Evolutionary conservation across 2,797 vertebrate genomes (phyloP).

Genomic region (Notamacropus eugenii): DNA sequence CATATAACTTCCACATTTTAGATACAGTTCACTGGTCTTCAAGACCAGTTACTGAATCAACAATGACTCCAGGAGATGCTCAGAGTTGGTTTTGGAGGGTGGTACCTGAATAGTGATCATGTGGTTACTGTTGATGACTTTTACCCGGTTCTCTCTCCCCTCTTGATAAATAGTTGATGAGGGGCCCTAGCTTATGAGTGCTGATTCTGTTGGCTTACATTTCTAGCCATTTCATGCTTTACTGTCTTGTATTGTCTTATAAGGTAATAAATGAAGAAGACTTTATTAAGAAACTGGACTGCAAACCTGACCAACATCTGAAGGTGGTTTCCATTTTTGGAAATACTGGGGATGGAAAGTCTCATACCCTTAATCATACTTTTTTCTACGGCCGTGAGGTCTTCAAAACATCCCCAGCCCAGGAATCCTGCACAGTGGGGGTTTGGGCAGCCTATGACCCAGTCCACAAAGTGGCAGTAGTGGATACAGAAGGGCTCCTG

Average conservation of each 20-base stretch:
- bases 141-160: conserved; percentile 11
- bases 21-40: neutral
- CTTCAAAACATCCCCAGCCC: conserved; percentile 96
- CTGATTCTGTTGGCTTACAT: neutral
- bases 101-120: neutral
- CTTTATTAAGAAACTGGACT: conserved; percentile 93
- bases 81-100: neutral
- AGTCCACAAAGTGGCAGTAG: conserved; percentile 93
- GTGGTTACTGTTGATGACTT: neutral
- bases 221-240: conserved; percentile 30
- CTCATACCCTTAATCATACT: conserved; percentile 98
- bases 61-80: neutral
- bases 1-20: neutral
- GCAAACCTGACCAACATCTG: conserved; percentile 93
- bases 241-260: conserved; percentile 46
- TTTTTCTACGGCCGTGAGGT: conserved; percentile 98
- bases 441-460: conserved; percentile 98
- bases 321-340: conserved; percentile 99
- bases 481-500: conserved; percentile 97
- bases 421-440: conserved; percentile 98
- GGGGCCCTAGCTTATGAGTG: conserved; percentile 13
- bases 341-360: conserved; percentile 99
- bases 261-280: conserved; percentile 95
- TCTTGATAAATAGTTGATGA: neutral
- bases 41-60: conserved; percentile 15